Evolutionary conservation across 2,113 vertebrate species (phyloP), one percentile per base, ranked within the genome.

Genomic region (Merops nubicus): DNA sequence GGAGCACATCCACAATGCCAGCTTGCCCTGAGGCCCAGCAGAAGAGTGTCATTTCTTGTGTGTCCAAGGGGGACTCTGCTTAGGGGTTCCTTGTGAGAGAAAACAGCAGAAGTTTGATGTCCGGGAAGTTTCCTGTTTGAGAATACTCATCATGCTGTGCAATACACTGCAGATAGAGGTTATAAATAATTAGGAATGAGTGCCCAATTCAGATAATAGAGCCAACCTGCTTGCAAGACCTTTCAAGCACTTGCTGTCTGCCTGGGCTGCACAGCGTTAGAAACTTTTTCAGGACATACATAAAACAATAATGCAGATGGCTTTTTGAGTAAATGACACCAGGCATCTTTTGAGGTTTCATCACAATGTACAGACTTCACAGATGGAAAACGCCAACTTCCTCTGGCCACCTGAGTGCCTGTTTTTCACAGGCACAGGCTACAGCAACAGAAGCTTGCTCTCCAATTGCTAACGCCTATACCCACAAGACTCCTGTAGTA

Each of bases 101-200:
- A 91, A 93, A 67, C 63, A 85, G 48, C 67, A 57, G 18, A 18
- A 74, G 80, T 77, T 26, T 56, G 57, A 53, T 84, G 76, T 68
- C 93, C 90, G 31, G 34, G 75, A n/a, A 68, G 73, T 53, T 93
- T 85, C 89, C 91, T 8, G 5, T 86, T 84, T 68, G 62, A 69
- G 53, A 74, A 50, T 67, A 34, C 51, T 81, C 64, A 54, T 62
- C 73, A 12, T 33, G 84, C 69, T 92, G 96, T 80, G 73, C 73
- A 72, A 17, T 26, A 56, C 73, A 5, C 80, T 85, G 91, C 73
- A 79, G 57, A 56, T 0, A 68, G 92, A 87, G 83, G 86, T 92
- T 92, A 92, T 92, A 87, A 95, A 94, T 93, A 94, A 96, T 93
- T 96, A 93, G 91, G 86, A 87, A 89, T 57, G 91, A 91, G 92